A percentile compares a stretch with the other conserved stretches of the same genome.
Evolutionary conservation across 2,888 invertebrate species (phyloP).

Genomic region (Platycheirus albimanus): DNA sequence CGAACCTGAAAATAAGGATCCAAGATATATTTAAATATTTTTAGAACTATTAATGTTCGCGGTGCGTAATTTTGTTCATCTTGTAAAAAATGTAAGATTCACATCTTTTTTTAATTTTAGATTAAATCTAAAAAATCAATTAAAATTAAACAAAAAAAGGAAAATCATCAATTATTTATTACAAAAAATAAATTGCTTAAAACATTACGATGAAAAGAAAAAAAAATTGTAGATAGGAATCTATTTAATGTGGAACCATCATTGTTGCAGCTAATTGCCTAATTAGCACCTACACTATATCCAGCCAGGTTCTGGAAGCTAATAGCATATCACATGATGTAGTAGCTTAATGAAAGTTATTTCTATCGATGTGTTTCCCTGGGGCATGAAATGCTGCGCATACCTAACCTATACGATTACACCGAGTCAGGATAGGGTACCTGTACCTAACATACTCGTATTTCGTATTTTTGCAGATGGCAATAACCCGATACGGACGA

Average conservation of each 20-base stretch:
- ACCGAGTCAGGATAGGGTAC: slow-evolving; percentile 4
- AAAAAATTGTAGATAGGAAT: not conserved
- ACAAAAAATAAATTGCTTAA: too few species aligned
- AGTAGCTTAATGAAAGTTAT: slow-evolving; percentile 57
- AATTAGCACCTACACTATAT: slow-evolving; percentile 59
- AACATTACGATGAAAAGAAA: not conserved
- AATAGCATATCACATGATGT: slow-evolving; percentile 47
- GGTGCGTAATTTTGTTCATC: too few species aligned
- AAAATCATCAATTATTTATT: too few species aligned
- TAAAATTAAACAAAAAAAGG: too few species aligned
- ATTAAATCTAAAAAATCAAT: too few species aligned
- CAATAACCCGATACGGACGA: slow-evolving; percentile 37
- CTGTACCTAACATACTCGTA: not conserved
- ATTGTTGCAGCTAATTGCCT: slow-evolving; percentile 43
- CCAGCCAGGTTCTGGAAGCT: slow-evolving; percentile 19
- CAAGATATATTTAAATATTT: too few species aligned
- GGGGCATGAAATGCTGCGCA: slow-evolving; percentile 18
- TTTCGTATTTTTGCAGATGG: slow-evolving; percentile 41
- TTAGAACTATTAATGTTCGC: too few species aligned
- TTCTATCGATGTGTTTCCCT: slow-evolving; percentile 52
- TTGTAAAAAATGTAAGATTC: too few species aligned
- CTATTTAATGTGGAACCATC: slow-evolving; percentile 4
- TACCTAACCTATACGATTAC: not conserved
- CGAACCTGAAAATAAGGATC: too few species aligned
- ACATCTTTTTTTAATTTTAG: too few species aligned